Evolutionary conservation across 2,888 invertebrate genomes (phyloP).

Genomic region (Cephus pygmeus): DNA sequence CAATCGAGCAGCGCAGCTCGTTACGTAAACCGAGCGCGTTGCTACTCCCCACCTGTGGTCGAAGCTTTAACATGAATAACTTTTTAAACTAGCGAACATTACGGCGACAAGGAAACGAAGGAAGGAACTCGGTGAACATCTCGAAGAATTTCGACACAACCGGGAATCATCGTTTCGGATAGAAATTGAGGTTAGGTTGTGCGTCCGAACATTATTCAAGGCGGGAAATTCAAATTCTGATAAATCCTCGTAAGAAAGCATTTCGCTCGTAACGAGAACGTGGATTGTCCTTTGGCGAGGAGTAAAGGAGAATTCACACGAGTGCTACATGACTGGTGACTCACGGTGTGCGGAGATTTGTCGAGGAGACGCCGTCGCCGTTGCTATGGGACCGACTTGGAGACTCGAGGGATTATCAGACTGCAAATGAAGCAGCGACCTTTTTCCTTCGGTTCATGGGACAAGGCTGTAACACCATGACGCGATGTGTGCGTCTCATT

Average conservation of each 20-base stretch:
- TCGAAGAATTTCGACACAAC: too few species aligned
- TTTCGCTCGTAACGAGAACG: background rate
- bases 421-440: slow-evolving; percentile 3
- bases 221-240: background rate
- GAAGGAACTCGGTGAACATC: too few species aligned
- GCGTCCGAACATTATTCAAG: background rate
- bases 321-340: background rate
- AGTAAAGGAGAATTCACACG: background rate
- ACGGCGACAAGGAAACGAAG: too few species aligned
- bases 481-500: slow-evolving; percentile 12
- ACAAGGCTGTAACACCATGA: slow-evolving; percentile 8
- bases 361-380: background rate
- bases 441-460: slow-evolving; percentile 1
- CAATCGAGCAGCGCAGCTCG: background rate
- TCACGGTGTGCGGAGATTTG: background rate
- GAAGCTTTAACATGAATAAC: too few species aligned
- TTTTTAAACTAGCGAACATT: too few species aligned
- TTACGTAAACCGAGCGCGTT: background rate
- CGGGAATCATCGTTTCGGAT: background rate
- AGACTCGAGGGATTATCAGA: slow-evolving; percentile 2
- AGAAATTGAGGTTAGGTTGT: background rate
- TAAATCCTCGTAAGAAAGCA: background rate
- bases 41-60: background rate
- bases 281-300: background rate
- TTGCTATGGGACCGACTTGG: background rate